A percentile compares a stretch with the other conserved stretches of the same genome.
Evolutionary conservation across 2,888 invertebrate species (phyloP).

Genomic region (Rhagonycha lutea): DNA sequence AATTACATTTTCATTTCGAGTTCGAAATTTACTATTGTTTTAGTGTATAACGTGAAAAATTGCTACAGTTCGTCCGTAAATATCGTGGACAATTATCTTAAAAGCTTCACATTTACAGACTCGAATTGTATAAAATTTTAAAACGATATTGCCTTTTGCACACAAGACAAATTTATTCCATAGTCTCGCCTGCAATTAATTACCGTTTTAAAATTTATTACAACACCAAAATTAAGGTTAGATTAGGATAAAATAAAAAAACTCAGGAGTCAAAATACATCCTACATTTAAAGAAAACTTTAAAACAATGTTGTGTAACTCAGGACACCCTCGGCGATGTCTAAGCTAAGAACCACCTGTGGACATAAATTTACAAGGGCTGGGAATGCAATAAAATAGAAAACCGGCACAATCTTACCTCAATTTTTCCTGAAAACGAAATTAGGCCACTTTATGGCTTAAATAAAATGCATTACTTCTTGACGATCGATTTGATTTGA

Average conservation of each 20-base stretch:
- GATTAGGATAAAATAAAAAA: background rate
- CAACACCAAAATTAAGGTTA: background rate
- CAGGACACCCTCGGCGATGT: background rate
- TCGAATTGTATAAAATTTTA: conserved; percentile 16
- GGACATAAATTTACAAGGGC: background rate
- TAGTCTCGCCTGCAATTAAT: background rate
- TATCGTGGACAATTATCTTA: conserved; percentile 24
- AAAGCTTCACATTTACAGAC: conserved; percentile 19
- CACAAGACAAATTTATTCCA: background rate
- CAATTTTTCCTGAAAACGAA: background rate
- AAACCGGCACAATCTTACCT: background rate
- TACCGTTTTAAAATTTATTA: background rate
- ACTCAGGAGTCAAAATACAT: background rate
- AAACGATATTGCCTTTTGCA: conserved; percentile 2
- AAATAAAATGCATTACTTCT: background rate
- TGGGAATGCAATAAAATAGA: background rate
- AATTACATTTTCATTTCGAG: conserved; percentile 14
- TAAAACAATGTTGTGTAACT: background rate
- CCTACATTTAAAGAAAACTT: background rate
- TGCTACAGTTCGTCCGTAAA: conserved; percentile 16
- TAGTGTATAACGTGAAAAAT: conserved; percentile 15
- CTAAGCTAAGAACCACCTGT: background rate
- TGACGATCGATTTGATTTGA: background rate
- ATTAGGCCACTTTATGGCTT: background rate
- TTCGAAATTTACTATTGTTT: conserved; percentile 16